These are phyloP conservation scores for Pammene aurita DNA, from an alignment of 2,888 invertebrate genomes.

Conservation along the genomic window DNA sequence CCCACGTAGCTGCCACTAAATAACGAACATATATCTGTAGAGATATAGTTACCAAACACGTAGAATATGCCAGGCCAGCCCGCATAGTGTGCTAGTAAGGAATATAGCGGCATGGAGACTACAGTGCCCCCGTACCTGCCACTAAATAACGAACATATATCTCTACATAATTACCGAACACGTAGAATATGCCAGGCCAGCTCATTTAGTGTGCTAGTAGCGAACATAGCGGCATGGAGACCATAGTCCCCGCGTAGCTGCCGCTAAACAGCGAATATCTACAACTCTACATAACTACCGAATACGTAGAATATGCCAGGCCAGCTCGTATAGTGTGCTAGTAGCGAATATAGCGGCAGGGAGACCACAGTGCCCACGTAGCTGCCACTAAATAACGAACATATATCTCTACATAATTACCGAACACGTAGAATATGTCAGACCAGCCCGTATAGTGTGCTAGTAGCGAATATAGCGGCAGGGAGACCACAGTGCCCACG, in stretches of 20 bases:
- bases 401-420: no score
- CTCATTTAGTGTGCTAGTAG: constrained; percentile 87
- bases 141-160: no score
- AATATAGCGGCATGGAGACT: constrained; percentile 90
- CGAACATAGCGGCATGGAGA: constrained; percentile 91
- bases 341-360: constrained; percentile 89
- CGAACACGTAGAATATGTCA: constrained; percentile 88
- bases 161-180: constrained; percentile 62
- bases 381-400: constrained; percentile 94
- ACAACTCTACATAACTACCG: no score
- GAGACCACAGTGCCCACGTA: constrained; percentile 93
- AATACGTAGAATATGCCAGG: constrained; percentile 92
- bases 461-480: constrained; percentile 90
- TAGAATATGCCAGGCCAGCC: constrained; percentile 94
- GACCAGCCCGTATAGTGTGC: constrained; percentile 90
- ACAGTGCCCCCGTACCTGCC: constrained; percentile 94
- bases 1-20: constrained; percentile 94
- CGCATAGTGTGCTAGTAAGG: constrained; percentile 86
- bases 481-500: constrained; percentile 91
- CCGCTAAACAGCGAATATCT: constrained; percentile 83
- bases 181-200: constrained; percentile 94
- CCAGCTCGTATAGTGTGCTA: constrained; percentile 90
- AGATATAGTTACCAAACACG: constrained; percentile 74
- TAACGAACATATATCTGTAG: no score
- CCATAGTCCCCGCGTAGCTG: constrained; percentile 92